Evolutionary conservation across 2,797 vertebrate species (phyloP).

Genomic region (Sorex maritimensis): DNA sequence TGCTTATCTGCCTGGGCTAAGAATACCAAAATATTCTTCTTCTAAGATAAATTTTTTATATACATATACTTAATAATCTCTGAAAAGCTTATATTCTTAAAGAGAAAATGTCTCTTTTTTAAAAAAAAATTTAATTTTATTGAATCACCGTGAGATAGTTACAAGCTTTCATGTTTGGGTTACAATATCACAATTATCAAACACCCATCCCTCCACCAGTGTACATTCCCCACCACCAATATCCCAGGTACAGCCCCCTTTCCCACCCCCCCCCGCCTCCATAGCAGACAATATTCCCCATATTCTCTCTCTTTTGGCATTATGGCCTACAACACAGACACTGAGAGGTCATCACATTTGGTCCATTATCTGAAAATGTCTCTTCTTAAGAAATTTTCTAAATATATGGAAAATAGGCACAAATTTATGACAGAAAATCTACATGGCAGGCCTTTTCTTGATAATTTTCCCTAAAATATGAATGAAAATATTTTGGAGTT

Average conservation of each 20-base stretch:
- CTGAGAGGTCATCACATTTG: too few species aligned
- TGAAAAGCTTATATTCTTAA: neutral
- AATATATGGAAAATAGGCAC: neutral
- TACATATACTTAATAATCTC: neutral
- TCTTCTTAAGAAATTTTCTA: neutral
- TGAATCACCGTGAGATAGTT: too few species aligned
- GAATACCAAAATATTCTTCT: neutral
- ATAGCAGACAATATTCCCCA: too few species aligned
- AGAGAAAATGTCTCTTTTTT: neutral
- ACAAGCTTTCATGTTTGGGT: too few species aligned
- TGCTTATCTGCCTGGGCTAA: neutral
- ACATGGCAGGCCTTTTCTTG: neutral
- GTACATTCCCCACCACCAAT: too few species aligned
- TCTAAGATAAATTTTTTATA: neutral
- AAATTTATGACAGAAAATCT: neutral
- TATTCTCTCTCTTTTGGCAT: too few species aligned
- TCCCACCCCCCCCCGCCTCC: too few species aligned
- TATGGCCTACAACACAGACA: too few species aligned
- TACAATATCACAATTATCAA: too few species aligned
- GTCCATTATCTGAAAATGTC: neutral
- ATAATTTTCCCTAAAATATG: neutral
- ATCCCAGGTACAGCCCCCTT: too few species aligned
- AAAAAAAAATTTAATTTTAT: too few species aligned
- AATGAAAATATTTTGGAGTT: conserved; percentile 11
- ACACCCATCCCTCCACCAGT: too few species aligned